Percentiles rank a stretch among this genome's conserved stretches.
Evolutionary conservation across 2,113 vertebrate genomes (phyloP).

Genomic region (Morone chrysops): DNA sequence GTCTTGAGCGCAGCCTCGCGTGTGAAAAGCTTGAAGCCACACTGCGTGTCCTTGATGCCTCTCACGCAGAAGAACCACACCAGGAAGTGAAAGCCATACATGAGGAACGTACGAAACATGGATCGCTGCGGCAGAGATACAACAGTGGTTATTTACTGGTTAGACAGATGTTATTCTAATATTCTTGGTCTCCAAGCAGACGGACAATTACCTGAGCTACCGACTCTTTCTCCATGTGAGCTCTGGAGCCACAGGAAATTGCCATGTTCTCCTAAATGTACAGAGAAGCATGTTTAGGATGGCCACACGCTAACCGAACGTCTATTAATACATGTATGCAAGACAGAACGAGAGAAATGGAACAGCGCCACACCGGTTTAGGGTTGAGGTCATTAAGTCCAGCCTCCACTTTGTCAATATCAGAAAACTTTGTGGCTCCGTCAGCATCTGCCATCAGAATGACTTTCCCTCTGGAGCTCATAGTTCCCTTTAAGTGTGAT

Average conservation of each 20-base stretch:
- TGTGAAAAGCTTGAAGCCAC: conserved; percentile 97
- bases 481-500: conserved; percentile 86
- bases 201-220: conserved; percentile 89
- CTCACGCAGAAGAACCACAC: conserved; percentile 98
- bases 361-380: conserved; percentile 85
- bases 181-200: neutral
- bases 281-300: conserved; percentile 2
- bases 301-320: neutral
- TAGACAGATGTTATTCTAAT: neutral
- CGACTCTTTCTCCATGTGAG: conserved; percentile 93
- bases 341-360: neutral
- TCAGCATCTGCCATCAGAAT: conserved; percentile 98
- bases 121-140: conserved; percentile 87
- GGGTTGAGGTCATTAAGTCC: conserved; percentile 86
- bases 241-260: conserved; percentile 97
- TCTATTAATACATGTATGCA: neutral
- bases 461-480: conserved; percentile 89
- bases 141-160: neutral
- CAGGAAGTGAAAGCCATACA: conserved; percentile 98
- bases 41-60: conserved; percentile 94
- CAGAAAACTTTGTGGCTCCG: conserved; percentile 95
- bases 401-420: conserved; percentile 93
- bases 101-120: conserved; percentile 93
- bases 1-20: conserved; percentile 91
- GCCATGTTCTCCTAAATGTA: conserved; percentile 90